Base-by-base conservation (phyloP, 1,140 invertebrate species). In the Drosophila oshimai region DNA sequence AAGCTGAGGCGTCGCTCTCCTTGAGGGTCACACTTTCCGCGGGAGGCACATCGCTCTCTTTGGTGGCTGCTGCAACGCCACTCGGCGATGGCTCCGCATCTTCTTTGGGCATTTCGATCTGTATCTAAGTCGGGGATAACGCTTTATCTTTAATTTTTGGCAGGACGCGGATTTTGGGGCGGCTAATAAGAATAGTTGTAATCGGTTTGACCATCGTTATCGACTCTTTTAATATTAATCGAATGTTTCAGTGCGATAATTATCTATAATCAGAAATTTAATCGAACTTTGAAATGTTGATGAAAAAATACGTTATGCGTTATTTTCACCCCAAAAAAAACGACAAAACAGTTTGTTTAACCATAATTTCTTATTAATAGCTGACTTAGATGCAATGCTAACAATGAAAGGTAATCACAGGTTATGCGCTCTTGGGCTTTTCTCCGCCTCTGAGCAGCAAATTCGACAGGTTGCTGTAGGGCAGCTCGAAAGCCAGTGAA, bases 401-500 rank as follows among this genome's bases (percentile, higher is more conserved):
- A 13, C 20, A 41, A 13, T 70, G 60, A 67, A 51, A 46, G 17
- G 37, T 79, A 70, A 80, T 86, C 70, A 80, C 80, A 86, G 58
- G 58, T 47, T 78, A 83, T 71, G 45, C 29, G 54, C 65, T 58
- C 68, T 88, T 88, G 47, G 64, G 49, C 37, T 78, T 78, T 51
- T 18, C 55, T 12, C 36, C 36, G 24, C 57, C 26, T 36, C 50
- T 57, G 4, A 77, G 42, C 41, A 90, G 36, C 37, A 84, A 37
- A 44, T 65, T 81, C 1, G 90, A 91, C 41, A 90, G 68, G 47
- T 90, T 91, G 53, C 88, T 80, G 55, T 90, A 91, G 36, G 90
- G 90, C 28, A 91, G 15, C 67, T 91, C 90, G 44, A 90, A 91
- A 9, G 83, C 70, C 29, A 91, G 54, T 6, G 90, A 90, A 53